A percentile compares a stretch with the other conserved stretches of the same genome.
These are phyloP conservation scores for Vulpes lagopus DNA, from an alignment of 2,113 vertebrate genomes.

Conservation along the genomic window DNA sequence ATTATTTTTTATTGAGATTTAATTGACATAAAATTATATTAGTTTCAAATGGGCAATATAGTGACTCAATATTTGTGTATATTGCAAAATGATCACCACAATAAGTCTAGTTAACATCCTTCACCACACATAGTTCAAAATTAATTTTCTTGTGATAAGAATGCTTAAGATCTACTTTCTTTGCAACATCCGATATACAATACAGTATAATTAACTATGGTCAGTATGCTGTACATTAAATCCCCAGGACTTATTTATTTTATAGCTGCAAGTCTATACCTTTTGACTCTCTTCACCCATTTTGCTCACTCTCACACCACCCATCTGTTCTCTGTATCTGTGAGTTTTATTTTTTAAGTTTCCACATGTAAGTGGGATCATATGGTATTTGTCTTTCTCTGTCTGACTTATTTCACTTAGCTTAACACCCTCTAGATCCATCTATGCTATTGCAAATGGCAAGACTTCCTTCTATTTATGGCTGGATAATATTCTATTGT, in stretches of 20 bases:
- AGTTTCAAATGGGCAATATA: neutral
- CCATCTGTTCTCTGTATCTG: neutral
- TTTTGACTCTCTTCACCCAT: neutral
- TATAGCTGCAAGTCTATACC: neutral
- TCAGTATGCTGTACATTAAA: neutral
- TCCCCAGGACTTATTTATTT: neutral
- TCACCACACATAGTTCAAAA: neutral
- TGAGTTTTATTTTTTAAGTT: neutral
- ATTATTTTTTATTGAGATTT: neutral
- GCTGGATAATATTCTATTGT: neutral
- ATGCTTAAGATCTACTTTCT: neutral
- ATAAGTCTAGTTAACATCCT: neutral
- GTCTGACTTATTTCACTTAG: neutral
- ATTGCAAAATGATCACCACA: neutral
- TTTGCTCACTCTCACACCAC: neutral
- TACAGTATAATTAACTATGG: neutral
- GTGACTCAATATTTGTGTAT: neutral
- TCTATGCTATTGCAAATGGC: neutral
- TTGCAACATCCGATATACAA: neutral
- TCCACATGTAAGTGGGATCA: neutral
- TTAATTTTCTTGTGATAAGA: neutral
- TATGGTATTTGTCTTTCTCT: neutral
- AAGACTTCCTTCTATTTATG: neutral
- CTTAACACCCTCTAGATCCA: neutral
- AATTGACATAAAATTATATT: neutral